Percentiles rank a stretch among this genome's conserved stretches.
Evolutionary conservation across 1,140 invertebrate genomes (phyloP).

Genomic region (Heliconius hewitsoni): DNA sequence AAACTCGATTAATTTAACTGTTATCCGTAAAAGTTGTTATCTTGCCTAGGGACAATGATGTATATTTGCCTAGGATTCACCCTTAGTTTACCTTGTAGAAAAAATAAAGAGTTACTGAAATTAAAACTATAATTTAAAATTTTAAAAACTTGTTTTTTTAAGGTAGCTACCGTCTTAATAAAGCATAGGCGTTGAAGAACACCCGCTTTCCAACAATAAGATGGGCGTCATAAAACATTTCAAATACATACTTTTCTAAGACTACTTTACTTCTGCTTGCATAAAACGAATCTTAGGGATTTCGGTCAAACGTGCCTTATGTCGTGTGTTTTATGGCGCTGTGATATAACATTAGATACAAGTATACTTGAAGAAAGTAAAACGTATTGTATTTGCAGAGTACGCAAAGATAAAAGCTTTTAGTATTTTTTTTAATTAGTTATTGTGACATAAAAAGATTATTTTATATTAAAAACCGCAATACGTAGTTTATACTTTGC

Average conservation of each 20-base stretch:
- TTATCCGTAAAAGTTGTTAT: conserved; percentile 52
- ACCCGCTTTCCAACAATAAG: conserved; percentile 3
- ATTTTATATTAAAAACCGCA: background rate
- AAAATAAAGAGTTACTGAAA: background rate
- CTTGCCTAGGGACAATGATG: conserved; percentile 34
- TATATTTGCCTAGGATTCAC: conserved; percentile 18
- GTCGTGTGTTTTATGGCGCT: conserved; percentile 11
- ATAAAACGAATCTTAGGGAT: conserved; percentile 12
- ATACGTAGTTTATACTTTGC: background rate
- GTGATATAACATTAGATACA: conserved; percentile 14
- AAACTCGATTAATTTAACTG: conserved; percentile 53
- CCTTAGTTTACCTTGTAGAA: background rate
- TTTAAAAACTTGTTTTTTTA: background rate
- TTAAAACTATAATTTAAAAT: background rate
- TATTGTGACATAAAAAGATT: background rate
- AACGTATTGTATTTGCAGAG: conserved; percentile 12
- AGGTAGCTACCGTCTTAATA: background rate
- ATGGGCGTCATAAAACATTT: background rate
- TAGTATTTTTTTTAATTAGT: background rate
- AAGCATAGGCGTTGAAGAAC: background rate
- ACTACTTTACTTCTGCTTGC: conserved; percentile 8
- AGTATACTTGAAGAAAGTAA: conserved; percentile 11
- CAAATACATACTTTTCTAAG: conserved; percentile 14
- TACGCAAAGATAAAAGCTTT: conserved; percentile 9
- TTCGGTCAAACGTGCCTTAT: conserved; percentile 15